Evolutionary conservation across 2,113 vertebrate genomes (phyloP), one percentile per base, ranked within the genome.

Genomic region (Amia ocellicauda): DNA sequence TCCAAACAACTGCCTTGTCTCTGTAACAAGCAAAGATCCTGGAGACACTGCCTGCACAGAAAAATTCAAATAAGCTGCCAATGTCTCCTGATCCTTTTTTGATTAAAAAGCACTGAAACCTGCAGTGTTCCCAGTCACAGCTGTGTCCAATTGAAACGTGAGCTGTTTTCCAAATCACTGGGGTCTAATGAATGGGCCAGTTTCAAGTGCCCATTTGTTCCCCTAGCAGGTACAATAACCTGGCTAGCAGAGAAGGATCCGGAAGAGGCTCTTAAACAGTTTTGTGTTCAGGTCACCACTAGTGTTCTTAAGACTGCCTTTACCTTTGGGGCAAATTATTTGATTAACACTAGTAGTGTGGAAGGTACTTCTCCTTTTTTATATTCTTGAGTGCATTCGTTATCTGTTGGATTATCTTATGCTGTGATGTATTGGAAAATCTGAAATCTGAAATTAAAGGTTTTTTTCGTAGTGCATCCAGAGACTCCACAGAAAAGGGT

Each of bases 21-120:
- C 11, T 36, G 11, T 7, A 36, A 36, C 31, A 36, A 7, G 5
- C 11, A 36, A 36, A 65, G 14, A 74, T 79, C 69, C 64, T 63
- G 73, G 61, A 74, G 36, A 61, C 42, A 11, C 64, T 51, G 59
- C 27, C 22, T 29, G 23, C 40, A 40, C 31, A 24, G 68, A 58
- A 45, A 67, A 59, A 23, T 17, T 55, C 3, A 49, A 29, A 24
- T n/a, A 1, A 0, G 43, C 10, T 17, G 43, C 31, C 36, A 10
- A 31, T 59, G 60, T 8, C 14, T 45, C 11, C 45, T 75, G 54
- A 79, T 80, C 68, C 68, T 41, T n/a, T 71, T 77, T 80, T 76
- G 63, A 85, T 85, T 74, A 69, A 58, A 70, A 69, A 58, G 5
- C 24, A 64, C 52, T 61, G 66, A 36, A 68, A 53, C 49, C 49